Base-by-base conservation (phyloP, 1,140 invertebrate genomes). In the Cyclargus thomasi region DNA sequence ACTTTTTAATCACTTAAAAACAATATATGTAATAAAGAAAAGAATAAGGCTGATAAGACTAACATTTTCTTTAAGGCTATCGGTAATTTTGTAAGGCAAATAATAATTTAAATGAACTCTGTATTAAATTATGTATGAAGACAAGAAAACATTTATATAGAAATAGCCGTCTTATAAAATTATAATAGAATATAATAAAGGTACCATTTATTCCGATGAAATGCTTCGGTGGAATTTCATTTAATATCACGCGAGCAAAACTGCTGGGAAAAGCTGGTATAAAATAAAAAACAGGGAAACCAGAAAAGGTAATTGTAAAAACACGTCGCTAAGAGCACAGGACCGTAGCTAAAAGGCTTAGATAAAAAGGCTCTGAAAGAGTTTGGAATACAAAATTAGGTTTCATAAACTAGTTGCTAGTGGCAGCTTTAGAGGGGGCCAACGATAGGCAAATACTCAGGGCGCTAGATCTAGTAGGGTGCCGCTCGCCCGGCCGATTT, bases 1-100 rank as follows among this genome's bases (percentile, higher is more conserved):
- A 59, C n/a, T 5, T 21, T 59, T 59, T 59, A 59, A 59, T 59
- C 18, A 59, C 57, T 11, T 59, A 59, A 59, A 11, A 59, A 18
- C 57, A 8, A 11, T 59, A 59, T n/a, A n/a, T n/a, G n/a, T 22
- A 21, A 18, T 59, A 21, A 47, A 47, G 39, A 47, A 47, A 47
- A 8, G 29, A 29, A 39, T 39, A 1, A 14, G 10, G 2, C 1
- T 14, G 11, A 39, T 39, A 39, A 39, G 11, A 39, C 6, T 29
- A 39, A 8, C 10, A 16, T 47, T 47, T 16, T 16, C 39, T 47
- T 47, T 47, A 39, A 39, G 3, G 1, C 10, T 39, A 29, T 29
- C 0, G 39, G 11, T 47, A 3, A 47, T 8, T 16, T 11, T 47
- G 14, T 47, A 47, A n/a, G n/a, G n/a, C n/a, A 1, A 16, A 1